Evolutionary conservation across 2,888 invertebrate genomes (phyloP), one percentile per base, ranked within the genome.

Genomic region (Agrotis segetum): DNA sequence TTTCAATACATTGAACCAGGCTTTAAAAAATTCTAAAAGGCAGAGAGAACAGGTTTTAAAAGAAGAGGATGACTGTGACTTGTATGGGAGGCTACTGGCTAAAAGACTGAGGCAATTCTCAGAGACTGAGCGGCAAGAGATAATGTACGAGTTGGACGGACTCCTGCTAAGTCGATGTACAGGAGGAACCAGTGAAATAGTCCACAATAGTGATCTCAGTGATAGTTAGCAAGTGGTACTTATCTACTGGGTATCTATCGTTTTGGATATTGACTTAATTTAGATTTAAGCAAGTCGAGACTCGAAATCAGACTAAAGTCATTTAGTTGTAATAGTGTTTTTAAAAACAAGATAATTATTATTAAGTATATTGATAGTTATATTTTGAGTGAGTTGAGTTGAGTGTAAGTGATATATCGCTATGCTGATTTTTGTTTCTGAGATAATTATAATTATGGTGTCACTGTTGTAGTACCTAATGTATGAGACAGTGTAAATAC

Each of bases 141-240:
- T 85, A 19, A 85, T 85, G 85, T 84, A 84, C 66, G 82, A 85
- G 58, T 59, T 84, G 14, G 85, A 85, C 40, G 83, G 81, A 14
- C 50, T 85, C 53, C 64, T 85, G 56, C 72, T 85, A 14, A 85
- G 70, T 58, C 59, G 81, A 67, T 72, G 59, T 24, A 74, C 80
- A 16, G 58, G 68, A 34, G 58, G 68, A 19, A 52, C 19, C 34
- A 74, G 9, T 29, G 77, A 63, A 29, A 53, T 69, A 24, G 55
- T 53, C 7, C 74, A 50, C 21, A 65, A 63, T 16, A 78, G 77
- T 78, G 77, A 78, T 66, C 29, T 78, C 13, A 78, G 77, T 69
- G 77, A 78, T 16, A 78, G 72, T 61, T 77, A 77, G 53, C 50
- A 17, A 44, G 24, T 19, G 2, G 21, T 17, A 2, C 2, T 52